phyloP scores from a whole-genome alignment of 2,888 invertebrate genomes.

The Lordiphosa fenestrarum region DNA sequence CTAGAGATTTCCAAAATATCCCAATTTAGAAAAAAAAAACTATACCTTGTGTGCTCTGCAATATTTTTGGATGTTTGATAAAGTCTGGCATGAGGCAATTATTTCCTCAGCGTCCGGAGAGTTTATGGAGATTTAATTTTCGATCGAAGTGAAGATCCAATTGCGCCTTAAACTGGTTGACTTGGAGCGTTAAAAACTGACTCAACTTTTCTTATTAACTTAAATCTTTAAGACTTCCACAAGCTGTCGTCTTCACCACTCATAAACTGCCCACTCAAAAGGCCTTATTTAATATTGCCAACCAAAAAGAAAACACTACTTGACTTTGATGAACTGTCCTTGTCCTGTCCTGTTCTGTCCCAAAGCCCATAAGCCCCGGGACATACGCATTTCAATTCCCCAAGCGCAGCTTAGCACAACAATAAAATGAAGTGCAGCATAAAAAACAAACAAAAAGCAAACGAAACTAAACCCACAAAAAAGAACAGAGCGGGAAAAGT shows the following conservation, averaged over 20 bases:
- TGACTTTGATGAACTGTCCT: constrained; percentile 62
- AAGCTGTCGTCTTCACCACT: constrained; percentile 1
- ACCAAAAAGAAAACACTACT: constrained; percentile 39
- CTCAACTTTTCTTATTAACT: not conserved
- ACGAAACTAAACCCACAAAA: constrained; percentile 21
- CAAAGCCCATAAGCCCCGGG: constrained; percentile 53
- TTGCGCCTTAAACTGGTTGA: no score
- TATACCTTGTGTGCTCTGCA: no score
- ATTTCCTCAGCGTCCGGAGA: no score
- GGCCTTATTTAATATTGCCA: constrained; percentile 10
- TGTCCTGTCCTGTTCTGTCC: constrained; percentile 9
- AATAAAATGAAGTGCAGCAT: constrained; percentile 72
- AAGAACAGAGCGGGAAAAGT: constrained; percentile 46
- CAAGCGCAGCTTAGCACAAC: constrained; percentile 67
- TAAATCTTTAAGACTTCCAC: constrained; percentile 2
- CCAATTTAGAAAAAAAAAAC: no score
- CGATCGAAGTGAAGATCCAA: no score
- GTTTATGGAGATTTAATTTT: no score
- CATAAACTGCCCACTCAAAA: constrained; percentile 10
- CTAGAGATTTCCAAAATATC: no score
- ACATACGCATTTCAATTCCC: constrained; percentile 65
- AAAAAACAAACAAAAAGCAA: constrained; percentile 44
- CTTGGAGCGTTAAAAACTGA: not conserved
- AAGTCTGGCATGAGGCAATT: no score
- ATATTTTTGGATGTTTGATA: no score